Conservation (phyloP, 2,888 invertebrate genomes). For the Pardosa pseudoannulata region DNA sequence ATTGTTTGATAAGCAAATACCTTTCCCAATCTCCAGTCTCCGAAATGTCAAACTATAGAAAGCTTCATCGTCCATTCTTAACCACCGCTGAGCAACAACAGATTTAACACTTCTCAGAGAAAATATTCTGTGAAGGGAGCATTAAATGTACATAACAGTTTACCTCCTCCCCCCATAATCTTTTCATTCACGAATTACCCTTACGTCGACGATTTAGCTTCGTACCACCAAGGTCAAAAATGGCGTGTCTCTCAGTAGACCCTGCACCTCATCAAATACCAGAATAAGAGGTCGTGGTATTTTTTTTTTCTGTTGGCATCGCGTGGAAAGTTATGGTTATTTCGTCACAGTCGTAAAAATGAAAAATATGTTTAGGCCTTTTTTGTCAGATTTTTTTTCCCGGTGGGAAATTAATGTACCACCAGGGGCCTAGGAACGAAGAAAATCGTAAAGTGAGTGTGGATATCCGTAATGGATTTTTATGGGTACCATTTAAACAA, state of each 20-base stretch:
- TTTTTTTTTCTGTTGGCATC: background rate
- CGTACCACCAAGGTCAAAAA: background rate
- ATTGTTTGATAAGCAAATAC: too few relatives aligned
- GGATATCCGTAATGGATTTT: background rate
- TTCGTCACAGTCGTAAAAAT: background rate
- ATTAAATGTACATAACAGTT: slow-evolving; percentile 40
- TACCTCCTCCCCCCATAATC: slow-evolving; percentile 48
- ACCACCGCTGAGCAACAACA: slow-evolving; percentile 22
- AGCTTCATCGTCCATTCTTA: background rate
- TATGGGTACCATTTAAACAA: background rate
- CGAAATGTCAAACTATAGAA: too few relatives aligned
- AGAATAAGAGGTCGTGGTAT: background rate
- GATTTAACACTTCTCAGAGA: slow-evolving; percentile 63
- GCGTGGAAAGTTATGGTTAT: background rate
- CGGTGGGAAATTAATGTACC: background rate
- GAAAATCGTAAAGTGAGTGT: background rate
- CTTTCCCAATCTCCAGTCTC: too few relatives aligned
- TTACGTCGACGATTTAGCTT: too few relatives aligned
- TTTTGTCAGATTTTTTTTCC: background rate
- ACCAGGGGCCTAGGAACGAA: background rate
- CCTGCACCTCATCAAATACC: background rate
- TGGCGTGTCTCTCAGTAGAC: background rate
- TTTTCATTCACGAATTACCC: too few relatives aligned
- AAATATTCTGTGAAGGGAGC: slow-evolving; percentile 20
- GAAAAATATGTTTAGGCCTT: background rate